Conservation (phyloP, 1,140 invertebrate genomes). For the Papilio glaucus region DNA sequence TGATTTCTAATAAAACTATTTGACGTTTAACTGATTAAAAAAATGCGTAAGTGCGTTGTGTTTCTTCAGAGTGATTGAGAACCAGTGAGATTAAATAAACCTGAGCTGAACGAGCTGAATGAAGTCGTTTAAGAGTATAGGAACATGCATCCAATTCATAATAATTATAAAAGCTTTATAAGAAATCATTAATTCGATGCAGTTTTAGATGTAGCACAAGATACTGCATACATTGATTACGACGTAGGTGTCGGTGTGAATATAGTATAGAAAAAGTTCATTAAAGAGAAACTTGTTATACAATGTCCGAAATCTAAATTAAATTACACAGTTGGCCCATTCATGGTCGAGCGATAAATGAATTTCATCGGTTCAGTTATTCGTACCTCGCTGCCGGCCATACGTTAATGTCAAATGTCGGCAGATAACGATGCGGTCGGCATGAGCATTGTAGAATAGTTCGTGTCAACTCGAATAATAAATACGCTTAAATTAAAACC, state of each 20-base stretch:
- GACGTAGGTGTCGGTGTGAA: background rate
- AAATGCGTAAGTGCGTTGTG: too few species aligned
- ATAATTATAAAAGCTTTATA: background rate
- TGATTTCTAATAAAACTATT: too few species aligned
- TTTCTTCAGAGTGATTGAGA: too few species aligned
- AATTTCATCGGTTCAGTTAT: background rate
- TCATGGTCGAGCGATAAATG: background rate
- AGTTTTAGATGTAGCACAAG: background rate
- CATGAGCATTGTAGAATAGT: background rate
- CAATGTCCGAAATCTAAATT: background rate
- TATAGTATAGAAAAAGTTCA: background rate
- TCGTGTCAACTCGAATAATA: too few species aligned
- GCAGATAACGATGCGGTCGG: constrained; percentile 7
- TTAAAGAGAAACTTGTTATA: background rate
- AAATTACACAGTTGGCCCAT: background rate
- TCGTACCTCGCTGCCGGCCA: constrained; percentile 16
- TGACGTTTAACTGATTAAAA: too few species aligned
- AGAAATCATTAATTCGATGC: background rate
- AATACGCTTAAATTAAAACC: too few species aligned
- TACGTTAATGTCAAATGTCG: background rate
- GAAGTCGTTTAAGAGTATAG: too few species aligned
- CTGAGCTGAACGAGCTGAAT: too few species aligned
- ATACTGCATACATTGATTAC: background rate
- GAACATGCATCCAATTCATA: too few species aligned
- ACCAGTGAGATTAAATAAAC: too few species aligned